Evolutionary conservation across 2,888 invertebrate species (phyloP).

Genomic region (Aricia artaxerxes): DNA sequence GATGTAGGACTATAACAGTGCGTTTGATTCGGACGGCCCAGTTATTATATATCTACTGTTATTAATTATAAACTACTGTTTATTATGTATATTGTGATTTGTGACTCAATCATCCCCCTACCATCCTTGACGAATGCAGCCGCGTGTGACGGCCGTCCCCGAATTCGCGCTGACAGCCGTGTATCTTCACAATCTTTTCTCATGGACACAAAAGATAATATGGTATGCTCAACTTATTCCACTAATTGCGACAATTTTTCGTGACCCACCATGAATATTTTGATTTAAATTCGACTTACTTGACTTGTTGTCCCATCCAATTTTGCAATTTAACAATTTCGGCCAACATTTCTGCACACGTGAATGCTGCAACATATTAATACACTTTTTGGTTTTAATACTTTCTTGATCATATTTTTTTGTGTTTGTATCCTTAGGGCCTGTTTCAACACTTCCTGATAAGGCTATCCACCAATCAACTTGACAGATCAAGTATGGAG

Average conservation of each 20-base stretch:
- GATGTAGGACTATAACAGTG: too few species aligned
- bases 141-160: conserved; percentile 52
- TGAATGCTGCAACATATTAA: too few species aligned
- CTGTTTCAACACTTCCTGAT: too few species aligned
- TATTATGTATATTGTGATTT: neutral
- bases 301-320: neutral
- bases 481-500: too few species aligned
- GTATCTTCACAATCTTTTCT: conserved; percentile 53
- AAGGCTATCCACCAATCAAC: too few species aligned
- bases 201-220: conserved; percentile 47
- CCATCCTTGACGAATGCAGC: conserved; percentile 53
- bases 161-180: conserved; percentile 69
- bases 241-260: conserved; percentile 45
- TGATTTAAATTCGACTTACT: neutral
- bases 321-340: neutral
- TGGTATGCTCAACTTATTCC: conserved; percentile 52
- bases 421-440: too few species aligned
- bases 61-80: neutral
- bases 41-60: neutral
- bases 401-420: too few species aligned
- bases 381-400: too few species aligned
- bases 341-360: neutral
- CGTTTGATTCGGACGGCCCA: neutral
- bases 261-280: neutral
- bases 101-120: conserved; percentile 38